phyloP scores from a whole-genome alignment of 2,888 invertebrate genomes.

The Scaptomyza tumidula region DNA sequence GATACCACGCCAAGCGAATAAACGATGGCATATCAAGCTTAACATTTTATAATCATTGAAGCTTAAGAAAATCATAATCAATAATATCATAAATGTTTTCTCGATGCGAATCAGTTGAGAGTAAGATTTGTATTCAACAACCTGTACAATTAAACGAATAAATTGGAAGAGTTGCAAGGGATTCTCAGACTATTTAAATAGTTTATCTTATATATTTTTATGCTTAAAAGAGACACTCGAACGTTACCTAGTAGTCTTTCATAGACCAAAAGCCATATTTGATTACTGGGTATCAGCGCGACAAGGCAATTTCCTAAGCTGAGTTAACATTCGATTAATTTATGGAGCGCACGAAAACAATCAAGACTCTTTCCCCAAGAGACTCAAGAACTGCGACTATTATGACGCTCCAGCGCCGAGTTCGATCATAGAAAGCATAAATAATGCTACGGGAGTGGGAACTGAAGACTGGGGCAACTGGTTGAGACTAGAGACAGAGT shows the following conservation, averaged over 20 bases:
- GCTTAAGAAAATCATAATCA: too few species aligned
- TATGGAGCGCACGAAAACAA: conserved; percentile 72
- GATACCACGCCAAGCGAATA: conserved; percentile 36
- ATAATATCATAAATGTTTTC: too few species aligned
- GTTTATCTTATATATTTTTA: too few species aligned
- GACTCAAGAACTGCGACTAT: conserved; percentile 56
- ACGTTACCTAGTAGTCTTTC: background rate
- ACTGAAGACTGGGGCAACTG: conserved; percentile 42
- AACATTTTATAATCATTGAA: too few species aligned
- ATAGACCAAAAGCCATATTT: background rate
- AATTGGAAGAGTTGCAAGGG: too few species aligned
- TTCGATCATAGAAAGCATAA: conserved; percentile 81
- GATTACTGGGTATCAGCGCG: conserved; percentile 19
- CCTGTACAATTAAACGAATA: too few species aligned
- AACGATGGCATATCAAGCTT: background rate
- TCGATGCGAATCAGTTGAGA: too few species aligned
- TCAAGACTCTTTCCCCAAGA: conserved; percentile 34
- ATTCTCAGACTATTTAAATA: too few species aligned
- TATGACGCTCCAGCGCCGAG: conserved; percentile 73
- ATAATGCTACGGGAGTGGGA: conserved; percentile 61
- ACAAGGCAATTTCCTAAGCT: conserved; percentile 60
- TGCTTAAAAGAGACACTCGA: too few species aligned
- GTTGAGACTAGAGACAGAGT: conserved; percentile 28
- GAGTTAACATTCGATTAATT: conserved; percentile 68
- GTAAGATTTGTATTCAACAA: too few species aligned